These are phyloP conservation scores for Tenthredo livida DNA, from an alignment of 2,888 invertebrate species.

Conservation along the genomic window DNA sequence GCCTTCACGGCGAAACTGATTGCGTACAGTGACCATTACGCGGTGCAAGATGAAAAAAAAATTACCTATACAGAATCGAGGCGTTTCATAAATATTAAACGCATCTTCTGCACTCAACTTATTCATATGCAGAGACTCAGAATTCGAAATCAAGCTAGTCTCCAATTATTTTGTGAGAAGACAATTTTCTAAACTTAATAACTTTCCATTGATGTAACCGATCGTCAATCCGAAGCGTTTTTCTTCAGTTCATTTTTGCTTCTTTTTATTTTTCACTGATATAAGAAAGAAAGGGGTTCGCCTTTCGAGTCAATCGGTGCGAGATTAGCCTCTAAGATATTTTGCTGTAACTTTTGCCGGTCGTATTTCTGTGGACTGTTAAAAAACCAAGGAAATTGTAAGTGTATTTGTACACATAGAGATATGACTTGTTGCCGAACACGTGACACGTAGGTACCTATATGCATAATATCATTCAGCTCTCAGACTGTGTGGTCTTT, in stretches of 20 bases:
- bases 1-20: slow-evolving; percentile 41
- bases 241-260: not conserved
- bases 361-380: not conserved
- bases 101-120: not conserved
- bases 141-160: not conserved
- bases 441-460: not conserved
- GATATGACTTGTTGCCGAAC: not conserved
- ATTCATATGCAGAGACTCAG: not conserved
- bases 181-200: not conserved
- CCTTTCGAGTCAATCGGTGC: not conserved
- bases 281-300: not conserved
- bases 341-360: too few relatives aligned
- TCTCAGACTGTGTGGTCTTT: slow-evolving; percentile 6
- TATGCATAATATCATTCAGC: not conserved
- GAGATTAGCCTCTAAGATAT: not conserved
- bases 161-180: not conserved
- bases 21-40: slow-evolving; percentile 13
- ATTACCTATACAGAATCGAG: not conserved
- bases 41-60: slow-evolving; percentile 6
- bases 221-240: not conserved
- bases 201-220: not conserved
- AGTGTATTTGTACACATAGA: not conserved
- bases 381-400: not conserved
- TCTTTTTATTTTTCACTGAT: not conserved
- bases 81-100: not conserved